Base-by-base conservation (phyloP, 2,113 vertebrate genomes). In the Eonycteris spelaea region DNA sequence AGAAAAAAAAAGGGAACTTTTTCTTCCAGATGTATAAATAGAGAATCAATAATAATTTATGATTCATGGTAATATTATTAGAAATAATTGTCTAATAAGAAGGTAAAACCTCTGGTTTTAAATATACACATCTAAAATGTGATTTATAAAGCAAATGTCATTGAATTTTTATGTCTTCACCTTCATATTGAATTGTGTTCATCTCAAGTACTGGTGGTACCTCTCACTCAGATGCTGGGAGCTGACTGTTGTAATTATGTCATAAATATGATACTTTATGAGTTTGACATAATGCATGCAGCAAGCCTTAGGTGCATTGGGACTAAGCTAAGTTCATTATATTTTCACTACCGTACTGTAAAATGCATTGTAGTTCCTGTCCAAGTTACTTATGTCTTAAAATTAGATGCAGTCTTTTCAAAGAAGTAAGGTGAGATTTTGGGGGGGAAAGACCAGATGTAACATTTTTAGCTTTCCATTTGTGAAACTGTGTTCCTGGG, bases 351-450 rank as follows among this genome's bases (percentile, higher is more conserved):
- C 35, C 83, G 21, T 38, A 18, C 55, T 63, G 24, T 92, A 97
- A 98, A 98, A 97, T 84, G 45, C 45, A 94, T 93, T 97, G 90
- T 45, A 84, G 28, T 70, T 95, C 22, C 55, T 94, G 22, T 10
- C 28, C 4, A 67, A 13, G 3, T 73, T 98, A 94, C 96, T 95
- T 96, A 55, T 85, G 83, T 75, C 97, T 97, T 92, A 95, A 97
- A 97, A 55, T 95, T 93, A 65, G 3, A 40, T 30, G 3, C 15
- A 79, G 79, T 96, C 73, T 96, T 95, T 98, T 96, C 87, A 97
- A 97, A 97, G 84, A 89, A 95, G 61, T 78, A 94, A 97, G 94
- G 74, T 86, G 30, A 96, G 45, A 90, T 11, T 78, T 40, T 82
- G 88, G 61, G 11, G 15, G 16, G 16, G 87, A 95, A 63, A 10